Conservation (phyloP, 2,113 vertebrate genomes). For the Ancistrus triradiatus region DNA sequence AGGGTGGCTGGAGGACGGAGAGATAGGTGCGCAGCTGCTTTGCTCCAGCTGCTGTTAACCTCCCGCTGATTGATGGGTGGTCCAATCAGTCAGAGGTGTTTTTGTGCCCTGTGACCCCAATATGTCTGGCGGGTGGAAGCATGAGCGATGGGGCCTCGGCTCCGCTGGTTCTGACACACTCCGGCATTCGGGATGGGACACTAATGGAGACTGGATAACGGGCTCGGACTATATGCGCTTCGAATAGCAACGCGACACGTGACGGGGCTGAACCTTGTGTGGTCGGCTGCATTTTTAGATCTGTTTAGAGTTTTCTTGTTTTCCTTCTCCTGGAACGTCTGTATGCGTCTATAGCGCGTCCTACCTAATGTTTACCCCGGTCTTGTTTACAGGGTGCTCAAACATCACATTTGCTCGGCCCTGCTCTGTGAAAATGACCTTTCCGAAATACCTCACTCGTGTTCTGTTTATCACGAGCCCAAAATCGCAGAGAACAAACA, state of each 20-base stretch:
- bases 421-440: neutral
- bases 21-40: constrained; percentile 47
- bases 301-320: no score
- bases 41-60: constrained; percentile 18
- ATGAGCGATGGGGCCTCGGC: constrained; percentile 25
- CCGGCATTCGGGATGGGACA: no score
- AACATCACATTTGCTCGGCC: neutral
- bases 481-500: constrained; percentile 15
- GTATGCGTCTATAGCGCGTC: no score
- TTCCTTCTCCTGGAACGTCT: no score
- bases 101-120: constrained; percentile 42
- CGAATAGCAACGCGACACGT: no score
- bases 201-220: no score
- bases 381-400: neutral
- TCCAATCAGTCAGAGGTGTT: constrained; percentile 50
- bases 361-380: no score
- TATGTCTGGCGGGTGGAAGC: constrained; percentile 37
- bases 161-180: constrained; percentile 24
- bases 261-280: no score
- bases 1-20: constrained; percentile 44
- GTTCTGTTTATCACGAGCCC: constrained; percentile 19
- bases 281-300: no score
- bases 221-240: no score
- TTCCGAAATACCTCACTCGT: neutral
- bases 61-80: constrained; percentile 53